Percentiles rank a stretch among this genome's conserved stretches.
Evolutionary conservation across 2,113 vertebrate genomes (phyloP).

Genomic region (Apteryx mantelli): DNA sequence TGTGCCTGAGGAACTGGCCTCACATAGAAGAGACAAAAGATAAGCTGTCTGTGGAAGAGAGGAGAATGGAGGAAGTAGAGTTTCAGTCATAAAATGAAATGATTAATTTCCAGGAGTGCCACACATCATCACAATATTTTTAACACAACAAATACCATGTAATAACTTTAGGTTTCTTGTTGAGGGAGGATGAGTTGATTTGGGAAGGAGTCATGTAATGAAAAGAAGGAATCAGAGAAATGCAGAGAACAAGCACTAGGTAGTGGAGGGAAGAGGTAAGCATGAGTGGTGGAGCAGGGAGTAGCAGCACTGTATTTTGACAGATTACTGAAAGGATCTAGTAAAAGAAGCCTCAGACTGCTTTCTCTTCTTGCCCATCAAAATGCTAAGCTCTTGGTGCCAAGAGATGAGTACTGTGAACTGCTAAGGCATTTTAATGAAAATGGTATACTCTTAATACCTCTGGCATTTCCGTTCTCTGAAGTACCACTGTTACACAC

Average conservation of each 20-base stretch:
- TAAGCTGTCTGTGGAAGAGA: background rate
- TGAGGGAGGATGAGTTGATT: background rate
- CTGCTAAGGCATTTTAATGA: background rate
- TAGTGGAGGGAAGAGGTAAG: background rate
- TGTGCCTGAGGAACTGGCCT: fast-evolving
- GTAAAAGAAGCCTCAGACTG: background rate
- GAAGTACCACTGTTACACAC: background rate
- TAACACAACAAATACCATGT: background rate
- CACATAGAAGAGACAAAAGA: background rate
- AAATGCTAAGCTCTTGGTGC: background rate
- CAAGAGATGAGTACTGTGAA: background rate
- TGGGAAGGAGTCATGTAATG: background rate
- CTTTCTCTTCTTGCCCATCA: background rate
- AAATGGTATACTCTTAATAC: background rate
- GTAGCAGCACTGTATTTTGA: background rate
- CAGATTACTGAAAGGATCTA: background rate
- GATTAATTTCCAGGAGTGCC: background rate
- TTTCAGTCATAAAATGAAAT: background rate
- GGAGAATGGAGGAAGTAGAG: background rate
- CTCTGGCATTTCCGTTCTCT: background rate
- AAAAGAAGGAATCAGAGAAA: background rate
- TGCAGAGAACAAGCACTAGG: background rate
- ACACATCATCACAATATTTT: background rate
- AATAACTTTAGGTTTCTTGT: background rate
- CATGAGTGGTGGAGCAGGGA: fast-evolving